These are phyloP conservation scores for Solen grandis DNA, from an alignment of 1,140 invertebrate species.

Conservation along the genomic window DNA sequence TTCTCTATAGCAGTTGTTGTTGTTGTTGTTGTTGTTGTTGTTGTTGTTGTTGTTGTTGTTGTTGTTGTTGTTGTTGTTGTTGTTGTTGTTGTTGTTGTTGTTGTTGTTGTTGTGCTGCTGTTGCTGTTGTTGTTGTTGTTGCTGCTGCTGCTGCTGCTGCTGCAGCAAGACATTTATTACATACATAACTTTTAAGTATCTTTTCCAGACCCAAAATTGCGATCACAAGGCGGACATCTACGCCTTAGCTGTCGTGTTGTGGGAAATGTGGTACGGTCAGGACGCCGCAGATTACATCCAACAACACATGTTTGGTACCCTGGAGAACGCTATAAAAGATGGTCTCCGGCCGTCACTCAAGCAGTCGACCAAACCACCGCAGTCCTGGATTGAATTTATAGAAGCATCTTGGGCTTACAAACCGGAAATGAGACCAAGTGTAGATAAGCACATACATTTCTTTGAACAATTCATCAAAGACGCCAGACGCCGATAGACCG, in stretches of 20 bases:
- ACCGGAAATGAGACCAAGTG: slow-evolving; percentile 36
- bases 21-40: neutral
- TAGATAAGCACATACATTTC: slow-evolving; percentile 15
- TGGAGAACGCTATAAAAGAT: slow-evolving; percentile 54
- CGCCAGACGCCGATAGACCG: too few species aligned
- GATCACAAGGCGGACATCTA: slow-evolving; percentile 62
- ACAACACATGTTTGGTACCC: slow-evolving; percentile 38
- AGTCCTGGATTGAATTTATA: slow-evolving; percentile 49
- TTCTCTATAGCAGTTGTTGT: too few species aligned
- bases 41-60: neutral
- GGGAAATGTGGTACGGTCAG: slow-evolving; percentile 76
- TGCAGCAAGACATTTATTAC: neutral
- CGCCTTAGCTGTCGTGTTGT: slow-evolving; percentile 70
- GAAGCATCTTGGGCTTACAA: slow-evolving; percentile 60
- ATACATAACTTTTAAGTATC: neutral
- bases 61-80: neutral
- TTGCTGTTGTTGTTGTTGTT: neutral
- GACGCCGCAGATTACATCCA: slow-evolving; percentile 68
- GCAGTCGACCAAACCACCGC: slow-evolving; percentile 50
- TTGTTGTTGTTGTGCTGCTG: too few species aligned
- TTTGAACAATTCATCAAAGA: too few species aligned
- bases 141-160: neutral
- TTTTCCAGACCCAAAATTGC: slow-evolving; percentile 47
- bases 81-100: neutral
- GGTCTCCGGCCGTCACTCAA: slow-evolving; percentile 63